These are phyloP conservation scores for Chromoteleia sp. DNA, from an alignment of 2,888 invertebrate species.

Conservation along the genomic window DNA sequence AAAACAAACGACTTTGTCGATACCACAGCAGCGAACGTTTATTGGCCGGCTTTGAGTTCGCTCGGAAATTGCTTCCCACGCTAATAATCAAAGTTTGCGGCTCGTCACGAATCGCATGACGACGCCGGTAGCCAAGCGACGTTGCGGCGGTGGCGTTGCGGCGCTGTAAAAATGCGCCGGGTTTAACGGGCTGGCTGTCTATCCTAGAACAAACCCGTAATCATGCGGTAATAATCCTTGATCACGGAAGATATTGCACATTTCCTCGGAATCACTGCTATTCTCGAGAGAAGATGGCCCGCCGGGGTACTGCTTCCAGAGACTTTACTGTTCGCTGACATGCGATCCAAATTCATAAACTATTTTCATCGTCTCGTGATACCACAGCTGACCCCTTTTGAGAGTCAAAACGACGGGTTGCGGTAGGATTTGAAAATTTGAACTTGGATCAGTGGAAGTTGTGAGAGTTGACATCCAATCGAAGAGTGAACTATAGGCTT, in stretches of 20 bases:
- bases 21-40: constrained; percentile 18
- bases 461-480: background rate
- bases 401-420: constrained; percentile 16
- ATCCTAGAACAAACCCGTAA: constrained; percentile 82
- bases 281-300: constrained; percentile 76
- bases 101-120: constrained; percentile 80
- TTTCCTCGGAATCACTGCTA: constrained; percentile 83
- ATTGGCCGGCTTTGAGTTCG: constrained; percentile 54
- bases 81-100: constrained; percentile 67
- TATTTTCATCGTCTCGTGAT: constrained; percentile 58
- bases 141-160: constrained; percentile 68
- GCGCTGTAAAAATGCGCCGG: constrained; percentile 66
- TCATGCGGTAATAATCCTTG: constrained; percentile 83
- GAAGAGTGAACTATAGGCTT: no score
- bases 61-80: constrained; percentile 71
- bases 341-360: constrained; percentile 81
- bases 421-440: background rate
- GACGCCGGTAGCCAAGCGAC: constrained; percentile 72
- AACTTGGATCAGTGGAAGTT: constrained; percentile 18
- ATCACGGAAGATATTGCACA: constrained; percentile 84
- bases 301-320: constrained; percentile 67
- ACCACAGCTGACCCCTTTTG: constrained; percentile 57
- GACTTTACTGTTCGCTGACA: constrained; percentile 81
- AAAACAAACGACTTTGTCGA: constrained; percentile 32
- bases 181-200: constrained; percentile 73